Conservation (phyloP, 2,797 vertebrate genomes). For the Pteronotus mesoamericanus region DNA sequence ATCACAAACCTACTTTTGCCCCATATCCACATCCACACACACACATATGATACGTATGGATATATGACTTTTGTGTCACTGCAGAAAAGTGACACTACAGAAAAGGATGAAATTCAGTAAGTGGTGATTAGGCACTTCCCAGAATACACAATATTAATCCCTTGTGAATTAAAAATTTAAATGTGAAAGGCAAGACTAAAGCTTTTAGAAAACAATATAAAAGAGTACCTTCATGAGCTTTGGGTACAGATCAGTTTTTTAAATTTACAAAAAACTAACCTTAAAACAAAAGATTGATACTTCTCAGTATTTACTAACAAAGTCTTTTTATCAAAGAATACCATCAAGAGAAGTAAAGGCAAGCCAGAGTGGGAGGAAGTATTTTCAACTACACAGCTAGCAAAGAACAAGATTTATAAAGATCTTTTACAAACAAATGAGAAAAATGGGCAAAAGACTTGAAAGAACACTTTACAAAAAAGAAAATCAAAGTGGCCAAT, state of each 20-base stretch:
- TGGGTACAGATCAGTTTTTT: neutral
- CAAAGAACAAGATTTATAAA: neutral
- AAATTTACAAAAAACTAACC: neutral
- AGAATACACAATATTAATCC: neutral
- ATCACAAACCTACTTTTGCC: no score
- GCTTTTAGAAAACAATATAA: neutral
- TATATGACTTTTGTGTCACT: neutral
- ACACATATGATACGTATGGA: neutral
- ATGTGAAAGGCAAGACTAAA: neutral
- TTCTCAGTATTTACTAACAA: neutral
- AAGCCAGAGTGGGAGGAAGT: neutral
- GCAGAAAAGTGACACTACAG: neutral
- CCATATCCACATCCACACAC: no score
- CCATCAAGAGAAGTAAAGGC: neutral
- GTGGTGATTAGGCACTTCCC: neutral
- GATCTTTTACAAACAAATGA: neutral
- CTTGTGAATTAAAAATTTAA: neutral
- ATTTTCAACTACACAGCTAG: neutral
- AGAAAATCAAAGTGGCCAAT: neutral
- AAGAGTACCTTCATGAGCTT: neutral
- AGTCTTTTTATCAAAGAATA: neutral
- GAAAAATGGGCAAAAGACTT: neutral
- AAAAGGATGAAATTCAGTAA: neutral
- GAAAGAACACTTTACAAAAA: constrained; percentile 12
- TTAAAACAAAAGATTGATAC: neutral